Conservation (phyloP, 2,888 invertebrate genomes). For the Drosophila mayaguana region DNA sequence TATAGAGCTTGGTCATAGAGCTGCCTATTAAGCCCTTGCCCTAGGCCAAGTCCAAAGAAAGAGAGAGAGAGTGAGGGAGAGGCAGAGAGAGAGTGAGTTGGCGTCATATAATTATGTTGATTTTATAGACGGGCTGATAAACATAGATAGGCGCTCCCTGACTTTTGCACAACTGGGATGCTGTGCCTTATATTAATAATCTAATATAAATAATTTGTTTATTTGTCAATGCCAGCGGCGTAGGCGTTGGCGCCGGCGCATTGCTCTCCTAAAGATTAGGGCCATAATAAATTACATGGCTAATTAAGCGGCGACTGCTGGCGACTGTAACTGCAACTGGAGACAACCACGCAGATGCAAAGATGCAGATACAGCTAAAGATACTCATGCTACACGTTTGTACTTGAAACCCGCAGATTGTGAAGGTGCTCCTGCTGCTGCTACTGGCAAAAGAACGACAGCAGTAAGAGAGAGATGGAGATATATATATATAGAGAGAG, state of each 20-base stretch:
- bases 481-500: not conserved
- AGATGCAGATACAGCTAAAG: constrained; percentile 55
- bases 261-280: constrained; percentile 61
- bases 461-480: constrained; percentile 4
- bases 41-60: constrained; percentile 16
- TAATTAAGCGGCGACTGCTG: constrained; percentile 68
- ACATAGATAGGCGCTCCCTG: constrained; percentile 34
- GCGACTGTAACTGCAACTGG: constrained; percentile 33
- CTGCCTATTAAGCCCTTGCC: constrained; percentile 33
- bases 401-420: constrained; percentile 66
- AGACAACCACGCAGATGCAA: constrained; percentile 77
- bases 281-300: constrained; percentile 76
- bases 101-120: constrained; percentile 59
- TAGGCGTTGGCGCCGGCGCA: constrained; percentile 53
- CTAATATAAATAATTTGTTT: constrained; percentile 75
- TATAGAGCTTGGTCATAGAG: constrained; percentile 53
- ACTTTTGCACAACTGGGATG: constrained; percentile 30
- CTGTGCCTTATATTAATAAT: constrained; percentile 54
- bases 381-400: constrained; percentile 36
- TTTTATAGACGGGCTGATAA: constrained; percentile 58
- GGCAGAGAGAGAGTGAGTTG: not conserved
- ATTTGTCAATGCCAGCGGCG: constrained; percentile 72
- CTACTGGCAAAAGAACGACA: constrained; percentile 20
- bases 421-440: constrained; percentile 5
- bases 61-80: not conserved